A percentile compares a stretch with the other conserved stretches of the same genome.
Evolutionary conservation across 2,888 invertebrate species (phyloP).

Genomic region (Habrosyne pyritoides): DNA sequence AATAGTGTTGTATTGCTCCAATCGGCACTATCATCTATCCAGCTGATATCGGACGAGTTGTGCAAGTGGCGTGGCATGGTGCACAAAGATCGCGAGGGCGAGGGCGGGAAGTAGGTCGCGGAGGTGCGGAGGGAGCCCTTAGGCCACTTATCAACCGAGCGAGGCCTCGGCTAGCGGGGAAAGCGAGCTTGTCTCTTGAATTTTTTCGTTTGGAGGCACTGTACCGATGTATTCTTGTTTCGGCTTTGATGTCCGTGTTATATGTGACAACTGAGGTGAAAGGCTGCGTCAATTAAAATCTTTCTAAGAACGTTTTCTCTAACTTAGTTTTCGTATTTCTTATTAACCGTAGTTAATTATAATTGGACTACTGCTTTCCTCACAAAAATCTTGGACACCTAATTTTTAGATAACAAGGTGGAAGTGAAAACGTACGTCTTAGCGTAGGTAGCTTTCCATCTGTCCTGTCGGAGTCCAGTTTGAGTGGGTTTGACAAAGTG

Average conservation of each 20-base stretch:
- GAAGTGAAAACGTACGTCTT: constrained; percentile 43
- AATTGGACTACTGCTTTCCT: not conserved
- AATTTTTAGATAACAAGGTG: constrained; percentile 24
- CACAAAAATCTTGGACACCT: constrained; percentile 19
- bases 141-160: constrained; percentile 77
- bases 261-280: constrained; percentile 22
- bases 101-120: constrained; percentile 66
- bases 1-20: constrained; percentile 45
- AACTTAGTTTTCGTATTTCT: not conserved
- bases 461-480: constrained; percentile 41
- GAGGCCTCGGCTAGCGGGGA: constrained; percentile 62
- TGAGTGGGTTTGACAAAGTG: constrained; percentile 29
- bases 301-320: not conserved
- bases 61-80: constrained; percentile 71
- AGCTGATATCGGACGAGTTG: constrained; percentile 77
- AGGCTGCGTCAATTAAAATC: constrained; percentile 22
- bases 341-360: not conserved
- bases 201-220: constrained; percentile 52
- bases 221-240: constrained; percentile 24
- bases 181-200: constrained; percentile 73
- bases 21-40: constrained; percentile 65
- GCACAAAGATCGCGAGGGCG: constrained; percentile 79
- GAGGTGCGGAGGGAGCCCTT: constrained; percentile 72
- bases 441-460: constrained; percentile 44
- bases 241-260: constrained; percentile 28